phyloP scores from a whole-genome alignment of 2,113 vertebrate species.

The Cyanoramphus novaezelandiae region DNA sequence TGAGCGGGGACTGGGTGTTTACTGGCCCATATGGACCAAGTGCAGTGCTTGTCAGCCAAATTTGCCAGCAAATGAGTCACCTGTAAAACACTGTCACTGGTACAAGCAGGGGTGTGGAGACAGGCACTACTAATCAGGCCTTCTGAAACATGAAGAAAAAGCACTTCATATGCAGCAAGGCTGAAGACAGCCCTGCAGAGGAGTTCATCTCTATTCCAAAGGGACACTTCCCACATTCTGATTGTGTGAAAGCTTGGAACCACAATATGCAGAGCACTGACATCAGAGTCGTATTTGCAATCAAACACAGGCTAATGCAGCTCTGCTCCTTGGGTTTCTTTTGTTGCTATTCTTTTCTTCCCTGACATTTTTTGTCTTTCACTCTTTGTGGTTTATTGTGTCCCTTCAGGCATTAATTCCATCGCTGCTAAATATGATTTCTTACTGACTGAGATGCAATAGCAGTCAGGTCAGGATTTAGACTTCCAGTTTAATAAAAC shows the following conservation, averaged over 20 bases:
- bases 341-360: not conserved
- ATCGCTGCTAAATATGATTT: not conserved
- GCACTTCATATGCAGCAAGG: not conserved
- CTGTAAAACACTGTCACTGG: not conserved
- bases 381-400: not conserved
- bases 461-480: not conserved
- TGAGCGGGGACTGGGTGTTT: not conserved
- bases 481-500: not conserved
- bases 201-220: not conserved
- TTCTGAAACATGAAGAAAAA: not conserved
- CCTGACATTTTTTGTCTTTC: not conserved
- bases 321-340: not conserved
- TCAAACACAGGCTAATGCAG: not conserved
- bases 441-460: not conserved
- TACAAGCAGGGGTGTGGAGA: not conserved
- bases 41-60: not conserved
- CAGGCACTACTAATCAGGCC: not conserved
- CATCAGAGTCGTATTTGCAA: not conserved
- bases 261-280: fast-evolving
- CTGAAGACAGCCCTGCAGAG: not conserved
- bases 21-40: fast-evolving
- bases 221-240: not conserved
- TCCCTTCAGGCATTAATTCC: constrained; percentile 26
- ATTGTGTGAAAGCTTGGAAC: not conserved
- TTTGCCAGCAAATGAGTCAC: fast-evolving